Evolutionary conservation across 2,888 invertebrate genomes (phyloP).

Genomic region (Drosophila mimetica): DNA sequence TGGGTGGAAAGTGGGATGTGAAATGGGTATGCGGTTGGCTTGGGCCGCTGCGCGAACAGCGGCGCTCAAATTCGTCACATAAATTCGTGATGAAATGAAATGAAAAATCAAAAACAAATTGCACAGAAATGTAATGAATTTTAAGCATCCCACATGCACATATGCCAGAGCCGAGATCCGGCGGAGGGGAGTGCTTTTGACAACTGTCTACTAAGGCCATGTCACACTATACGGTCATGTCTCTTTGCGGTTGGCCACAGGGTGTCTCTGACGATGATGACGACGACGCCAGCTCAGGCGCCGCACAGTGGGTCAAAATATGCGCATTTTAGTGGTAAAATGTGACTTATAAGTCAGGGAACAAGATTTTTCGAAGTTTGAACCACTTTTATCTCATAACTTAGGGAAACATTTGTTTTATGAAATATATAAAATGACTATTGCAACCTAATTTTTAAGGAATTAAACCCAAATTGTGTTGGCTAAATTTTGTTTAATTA

Average conservation of each 20-base stretch:
- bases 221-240: constrained; percentile 76
- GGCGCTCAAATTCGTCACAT: constrained; percentile 49
- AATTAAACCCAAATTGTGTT: too few relatives aligned
- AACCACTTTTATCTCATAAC: too few relatives aligned
- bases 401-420: too few relatives aligned
- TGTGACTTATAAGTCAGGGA: too few relatives aligned
- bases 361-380: too few relatives aligned
- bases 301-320: constrained; percentile 26
- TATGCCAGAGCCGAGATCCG: constrained; percentile 29
- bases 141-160: constrained; percentile 69
- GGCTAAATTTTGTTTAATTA: too few relatives aligned
- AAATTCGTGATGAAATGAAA: constrained; percentile 70
- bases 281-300: constrained; percentile 28
- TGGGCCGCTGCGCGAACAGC: neutral
- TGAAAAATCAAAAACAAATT: constrained; percentile 78
- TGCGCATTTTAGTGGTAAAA: neutral
- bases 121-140: constrained; percentile 77
- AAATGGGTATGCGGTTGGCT: too few relatives aligned
- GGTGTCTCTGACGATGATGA: constrained; percentile 72
- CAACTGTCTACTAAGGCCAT: constrained; percentile 78
- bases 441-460: too few relatives aligned
- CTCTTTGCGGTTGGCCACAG: constrained; percentile 79
- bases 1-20: neutral
- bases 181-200: constrained; percentile 59
- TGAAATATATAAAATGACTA: too few relatives aligned